phyloP scores from a whole-genome alignment of 1,140 invertebrate genomes.

The Chironomus striatipennis region DNA sequence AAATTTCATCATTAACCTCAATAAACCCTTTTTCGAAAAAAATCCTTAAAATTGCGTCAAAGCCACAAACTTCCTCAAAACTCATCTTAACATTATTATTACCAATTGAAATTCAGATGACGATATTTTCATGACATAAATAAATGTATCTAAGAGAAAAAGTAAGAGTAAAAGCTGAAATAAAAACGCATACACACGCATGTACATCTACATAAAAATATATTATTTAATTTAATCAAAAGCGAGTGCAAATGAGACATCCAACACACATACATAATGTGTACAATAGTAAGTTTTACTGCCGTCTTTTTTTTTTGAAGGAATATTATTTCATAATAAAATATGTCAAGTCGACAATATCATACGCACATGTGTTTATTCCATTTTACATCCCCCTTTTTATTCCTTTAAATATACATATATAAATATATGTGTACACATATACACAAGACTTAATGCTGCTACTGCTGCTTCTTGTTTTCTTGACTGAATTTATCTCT shows the following conservation, averaged over 20 bases:
- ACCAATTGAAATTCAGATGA: neutral
- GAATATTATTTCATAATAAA: neutral
- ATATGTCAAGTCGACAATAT: neutral
- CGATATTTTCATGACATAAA: neutral
- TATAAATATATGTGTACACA: too few relatives aligned
- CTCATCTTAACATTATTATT: too few relatives aligned
- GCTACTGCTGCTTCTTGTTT: neutral
- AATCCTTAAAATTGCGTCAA: too few relatives aligned
- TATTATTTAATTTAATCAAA: constrained; percentile 8
- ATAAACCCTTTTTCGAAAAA: too few relatives aligned
- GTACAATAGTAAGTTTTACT: neutral
- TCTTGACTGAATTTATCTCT: neutral
- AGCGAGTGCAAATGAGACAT: neutral
- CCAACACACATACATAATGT: neutral
- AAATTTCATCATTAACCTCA: too few relatives aligned
- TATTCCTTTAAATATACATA: neutral
- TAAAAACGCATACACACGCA: neutral
- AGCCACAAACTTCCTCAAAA: too few relatives aligned
- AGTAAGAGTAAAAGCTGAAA: too few relatives aligned
- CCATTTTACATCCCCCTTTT: neutral
- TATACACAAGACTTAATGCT: too few relatives aligned
- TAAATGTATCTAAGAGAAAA: too few relatives aligned
- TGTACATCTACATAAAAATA: neutral
- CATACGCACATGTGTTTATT: neutral
- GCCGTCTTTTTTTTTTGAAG: neutral